These are phyloP conservation scores for Stegodyphus dumicola DNA, from an alignment of 1,140 invertebrate genomes.

Conservation along the genomic window DNA sequence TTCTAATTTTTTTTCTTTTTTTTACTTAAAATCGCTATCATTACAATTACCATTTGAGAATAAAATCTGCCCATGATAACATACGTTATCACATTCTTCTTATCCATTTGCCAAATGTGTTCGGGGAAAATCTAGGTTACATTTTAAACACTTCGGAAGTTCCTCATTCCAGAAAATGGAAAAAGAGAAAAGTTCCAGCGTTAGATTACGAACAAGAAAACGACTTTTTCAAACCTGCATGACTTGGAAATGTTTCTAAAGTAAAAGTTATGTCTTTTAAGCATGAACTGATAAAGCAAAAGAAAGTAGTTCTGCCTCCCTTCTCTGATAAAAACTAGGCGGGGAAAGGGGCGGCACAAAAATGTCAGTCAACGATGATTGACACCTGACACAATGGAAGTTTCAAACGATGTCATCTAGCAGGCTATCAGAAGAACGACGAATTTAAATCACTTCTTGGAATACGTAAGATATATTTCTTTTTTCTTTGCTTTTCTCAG, in stretches of 20 bases:
- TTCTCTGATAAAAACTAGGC: too few relatives aligned
- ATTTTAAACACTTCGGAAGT: not conserved
- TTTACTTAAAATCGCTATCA: too few relatives aligned
- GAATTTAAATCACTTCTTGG: constrained; percentile 49
- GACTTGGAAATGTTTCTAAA: constrained; percentile 41
- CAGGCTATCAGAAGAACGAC: constrained; percentile 38
- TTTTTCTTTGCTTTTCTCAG: not conserved
- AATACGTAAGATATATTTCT: constrained; percentile 33
- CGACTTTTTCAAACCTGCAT: constrained; percentile 30
- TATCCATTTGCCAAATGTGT: too few relatives aligned
- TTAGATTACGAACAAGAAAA: constrained; percentile 53
- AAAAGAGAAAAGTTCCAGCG: not conserved
- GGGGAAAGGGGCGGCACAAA: not conserved
- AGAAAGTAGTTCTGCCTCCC: constrained; percentile 9
- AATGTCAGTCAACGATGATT: constrained; percentile 56
- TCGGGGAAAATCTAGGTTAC: not conserved
- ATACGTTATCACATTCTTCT: too few relatives aligned
- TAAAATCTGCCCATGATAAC: too few relatives aligned
- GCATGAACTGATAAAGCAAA: constrained; percentile 45
- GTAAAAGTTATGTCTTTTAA: constrained; percentile 21
- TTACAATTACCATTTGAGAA: too few relatives aligned
- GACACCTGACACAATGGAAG: constrained; percentile 52
- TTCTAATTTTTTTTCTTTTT: too few relatives aligned
- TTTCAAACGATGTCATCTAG: constrained; percentile 56
- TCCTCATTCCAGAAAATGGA: not conserved